phyloP scores from a whole-genome alignment of 2,113 vertebrate species.

The Actenoides hombroni region DNA sequence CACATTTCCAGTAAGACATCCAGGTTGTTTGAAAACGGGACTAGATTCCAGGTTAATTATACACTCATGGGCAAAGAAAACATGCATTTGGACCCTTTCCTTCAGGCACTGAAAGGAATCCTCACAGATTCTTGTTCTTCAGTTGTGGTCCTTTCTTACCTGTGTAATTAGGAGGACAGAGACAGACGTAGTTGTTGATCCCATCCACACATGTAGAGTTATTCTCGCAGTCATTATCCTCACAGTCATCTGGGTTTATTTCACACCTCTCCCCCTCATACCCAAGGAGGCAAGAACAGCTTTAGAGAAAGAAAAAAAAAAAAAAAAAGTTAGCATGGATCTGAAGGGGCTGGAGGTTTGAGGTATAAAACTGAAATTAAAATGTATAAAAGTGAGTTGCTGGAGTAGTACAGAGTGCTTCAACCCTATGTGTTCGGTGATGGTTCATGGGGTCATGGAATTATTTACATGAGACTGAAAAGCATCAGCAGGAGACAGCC shows the following conservation, averaged over 20 bases:
- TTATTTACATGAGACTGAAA: background rate
- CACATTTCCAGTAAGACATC: background rate
- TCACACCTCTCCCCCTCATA: conserved; percentile 91
- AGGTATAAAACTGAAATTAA: background rate
- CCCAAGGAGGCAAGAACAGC: conserved; percentile 88
- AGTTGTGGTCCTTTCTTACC: conserved; percentile 71
- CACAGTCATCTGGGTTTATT: conserved; percentile 92
- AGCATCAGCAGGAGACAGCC: background rate
- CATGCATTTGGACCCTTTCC: background rate
- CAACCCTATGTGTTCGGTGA: background rate
- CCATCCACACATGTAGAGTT: conserved; percentile 94
- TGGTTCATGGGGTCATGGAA: background rate
- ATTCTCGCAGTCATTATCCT: conserved; percentile 97
- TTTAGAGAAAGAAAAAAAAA: conserved; percentile 49
- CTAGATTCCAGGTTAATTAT: background rate
- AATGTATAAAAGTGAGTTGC: background rate
- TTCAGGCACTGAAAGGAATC: background rate
- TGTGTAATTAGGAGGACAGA: conserved; percentile 90
- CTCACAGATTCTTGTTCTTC: background rate
- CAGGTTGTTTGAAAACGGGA: background rate
- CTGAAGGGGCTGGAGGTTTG: background rate
- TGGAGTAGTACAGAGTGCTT: background rate
- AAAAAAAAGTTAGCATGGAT: background rate
- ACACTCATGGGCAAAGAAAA: background rate
- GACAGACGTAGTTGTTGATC: conserved; percentile 92